A percentile compares a stretch with the other conserved stretches of the same genome.
These are phyloP conservation scores for Sarcophaga variegata DNA, from an alignment of 2,888 invertebrate species.

Conservation along the genomic window DNA sequence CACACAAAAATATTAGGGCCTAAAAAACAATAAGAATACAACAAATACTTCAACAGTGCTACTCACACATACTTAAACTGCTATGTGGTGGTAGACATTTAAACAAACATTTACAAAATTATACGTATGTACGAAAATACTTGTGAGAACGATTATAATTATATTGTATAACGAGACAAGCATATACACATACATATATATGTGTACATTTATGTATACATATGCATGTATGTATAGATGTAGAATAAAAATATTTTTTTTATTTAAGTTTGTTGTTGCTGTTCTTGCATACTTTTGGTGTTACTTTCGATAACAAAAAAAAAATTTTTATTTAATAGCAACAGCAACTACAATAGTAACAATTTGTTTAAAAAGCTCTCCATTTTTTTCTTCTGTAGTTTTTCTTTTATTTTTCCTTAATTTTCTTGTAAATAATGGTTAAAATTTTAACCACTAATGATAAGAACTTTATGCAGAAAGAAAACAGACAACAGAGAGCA, in stretches of 20 bases:
- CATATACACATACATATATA: neutral
- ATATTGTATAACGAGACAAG: no score
- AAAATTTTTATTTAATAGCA: conserved; percentile 13
- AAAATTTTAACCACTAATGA: conserved; percentile 58
- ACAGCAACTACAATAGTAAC: neutral
- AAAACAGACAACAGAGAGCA: neutral
- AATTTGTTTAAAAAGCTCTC: conserved; percentile 32
- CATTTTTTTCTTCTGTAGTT: conserved; percentile 22
- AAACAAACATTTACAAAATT: neutral
- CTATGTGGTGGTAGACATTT: neutral
- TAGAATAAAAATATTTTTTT: neutral
- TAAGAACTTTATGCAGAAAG: conserved; percentile 34
- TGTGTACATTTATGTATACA: neutral
- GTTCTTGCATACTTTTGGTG: neutral
- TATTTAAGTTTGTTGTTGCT: conserved; percentile 36
- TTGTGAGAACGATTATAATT: no score
- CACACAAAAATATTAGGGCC: neutral
- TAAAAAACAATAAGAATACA: neutral
- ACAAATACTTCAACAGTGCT: neutral
- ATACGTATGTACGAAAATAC: neutral
- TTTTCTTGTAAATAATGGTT: conserved; percentile 54
- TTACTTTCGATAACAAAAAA: conserved; percentile 45
- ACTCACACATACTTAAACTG: neutral
- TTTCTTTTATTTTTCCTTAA: conserved; percentile 36
- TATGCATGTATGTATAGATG: neutral